A percentile compares a stretch with the other conserved stretches of the same genome.
Evolutionary conservation across 92 coral and sea anemone genomes (phyloP).

Genomic region (Palythoa grandiflora): DNA sequence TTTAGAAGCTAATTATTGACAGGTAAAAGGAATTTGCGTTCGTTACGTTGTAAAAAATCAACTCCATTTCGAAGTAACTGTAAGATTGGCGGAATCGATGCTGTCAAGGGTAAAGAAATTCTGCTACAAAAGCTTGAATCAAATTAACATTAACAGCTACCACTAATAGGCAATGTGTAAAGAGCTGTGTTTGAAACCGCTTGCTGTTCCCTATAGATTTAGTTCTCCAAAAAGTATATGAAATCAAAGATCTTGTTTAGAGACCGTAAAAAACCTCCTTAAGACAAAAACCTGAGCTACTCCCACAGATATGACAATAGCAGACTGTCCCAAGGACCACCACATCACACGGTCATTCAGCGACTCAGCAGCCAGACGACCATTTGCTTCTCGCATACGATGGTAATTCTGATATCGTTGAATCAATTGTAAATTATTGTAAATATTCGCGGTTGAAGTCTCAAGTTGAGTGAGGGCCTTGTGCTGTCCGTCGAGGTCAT

Average conservation of each 20-base stretch:
- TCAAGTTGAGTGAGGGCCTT: conserved; percentile 93
- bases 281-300: conserved; percentile 84
- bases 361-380: conserved; percentile 92
- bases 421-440: conserved; percentile 87
- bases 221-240: too few relatives aligned
- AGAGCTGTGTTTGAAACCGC: background rate
- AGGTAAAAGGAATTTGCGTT: background rate
- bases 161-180: too few relatives aligned
- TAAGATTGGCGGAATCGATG: background rate
- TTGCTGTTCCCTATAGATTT: background rate
- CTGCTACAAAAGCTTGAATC: background rate
- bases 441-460: conserved; percentile 78
- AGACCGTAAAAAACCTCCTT: conserved; percentile 90
- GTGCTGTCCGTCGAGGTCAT: conserved; percentile 57
- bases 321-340: conserved; percentile 97
- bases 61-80: background rate
- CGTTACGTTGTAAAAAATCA: background rate
- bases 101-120: background rate
- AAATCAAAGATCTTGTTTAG: conserved; percentile 74
- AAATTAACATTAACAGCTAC: background rate
- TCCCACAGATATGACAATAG: conserved; percentile 77
- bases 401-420: conserved; percentile 73
- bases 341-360: conserved; percentile 82
- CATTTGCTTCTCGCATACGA: conserved; percentile 93
- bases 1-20: background rate